Percentiles rank a stretch among this genome's conserved stretches.
Conservation (phyloP, 2,113 vertebrate species). For the Anthoscopus minutus region DNA sequence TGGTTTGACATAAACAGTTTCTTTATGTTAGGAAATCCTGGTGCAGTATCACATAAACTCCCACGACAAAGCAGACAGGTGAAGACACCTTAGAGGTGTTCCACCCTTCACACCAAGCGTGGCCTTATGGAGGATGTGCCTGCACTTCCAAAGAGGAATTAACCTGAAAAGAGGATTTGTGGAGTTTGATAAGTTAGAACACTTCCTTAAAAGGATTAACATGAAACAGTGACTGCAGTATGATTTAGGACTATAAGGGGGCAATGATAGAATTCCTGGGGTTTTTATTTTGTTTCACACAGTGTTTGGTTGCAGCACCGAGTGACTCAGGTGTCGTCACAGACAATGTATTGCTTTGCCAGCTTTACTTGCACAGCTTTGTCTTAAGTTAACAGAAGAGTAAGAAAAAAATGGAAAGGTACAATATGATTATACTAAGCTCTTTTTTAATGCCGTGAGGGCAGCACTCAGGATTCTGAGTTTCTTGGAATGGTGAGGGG, state of each 20-base stretch:
- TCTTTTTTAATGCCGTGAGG: background rate
- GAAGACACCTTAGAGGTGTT: conserved; percentile 11
- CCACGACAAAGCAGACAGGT: conserved; percentile 17
- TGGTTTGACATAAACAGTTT: conserved; percentile 30
- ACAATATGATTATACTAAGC: background rate
- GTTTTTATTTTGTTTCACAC: background rate
- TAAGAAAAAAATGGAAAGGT: background rate
- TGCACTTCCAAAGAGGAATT: background rate
- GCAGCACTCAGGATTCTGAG: background rate
- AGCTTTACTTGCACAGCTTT: background rate
- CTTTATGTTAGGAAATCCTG: conserved; percentile 62
- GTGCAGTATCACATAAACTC: conserved; percentile 56
- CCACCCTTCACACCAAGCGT: background rate
- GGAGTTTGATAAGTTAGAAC: background rate
- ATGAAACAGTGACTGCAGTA: background rate
- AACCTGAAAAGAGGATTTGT: background rate
- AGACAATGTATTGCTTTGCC: background rate
- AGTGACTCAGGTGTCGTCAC: background rate
- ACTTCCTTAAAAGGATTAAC: background rate
- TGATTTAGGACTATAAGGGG: background rate
- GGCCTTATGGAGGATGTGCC: background rate
- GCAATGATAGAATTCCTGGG: background rate
- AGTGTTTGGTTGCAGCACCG: background rate
- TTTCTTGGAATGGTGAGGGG: background rate
- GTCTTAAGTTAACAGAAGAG: background rate